Evolutionary conservation across 2,797 vertebrate genomes (phyloP).

Genomic region (Micropoecilia bifurca): DNA sequence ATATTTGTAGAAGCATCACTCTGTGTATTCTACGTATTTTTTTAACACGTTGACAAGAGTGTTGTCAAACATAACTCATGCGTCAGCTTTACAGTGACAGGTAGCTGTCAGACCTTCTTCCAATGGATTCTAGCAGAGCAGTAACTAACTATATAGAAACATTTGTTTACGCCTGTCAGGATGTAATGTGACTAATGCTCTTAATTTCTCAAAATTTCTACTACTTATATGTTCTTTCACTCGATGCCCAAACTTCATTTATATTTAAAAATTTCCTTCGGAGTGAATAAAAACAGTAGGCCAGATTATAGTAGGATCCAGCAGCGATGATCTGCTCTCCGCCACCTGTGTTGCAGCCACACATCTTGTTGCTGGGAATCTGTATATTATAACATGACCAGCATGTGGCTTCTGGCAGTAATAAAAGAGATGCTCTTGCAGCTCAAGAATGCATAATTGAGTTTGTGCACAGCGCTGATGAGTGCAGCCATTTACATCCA

Average conservation of each 20-base stretch:
- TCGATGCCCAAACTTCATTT: slow-evolving; percentile 19
- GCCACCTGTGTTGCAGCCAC: slow-evolving; percentile 38
- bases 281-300: slow-evolving; percentile 17
- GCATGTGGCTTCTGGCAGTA: slow-evolving; percentile 64
- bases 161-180: not conserved
- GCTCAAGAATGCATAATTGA: slow-evolving; percentile 75
- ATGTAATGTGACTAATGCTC: not conserved
- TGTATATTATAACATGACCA: slow-evolving; percentile 50
- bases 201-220: slow-evolving; percentile 5
- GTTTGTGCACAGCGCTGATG: slow-evolving; percentile 69
- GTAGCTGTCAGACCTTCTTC: slow-evolving; percentile 36
- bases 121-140: slow-evolving; percentile 53
- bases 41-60: not conserved
- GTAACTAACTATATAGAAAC: slow-evolving; percentile 25
- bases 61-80: slow-evolving; percentile 10
- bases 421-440: slow-evolving; percentile 70
- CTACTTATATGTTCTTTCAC: slow-evolving; percentile 41
- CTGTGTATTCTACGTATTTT: slow-evolving; percentile 1
- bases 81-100: slow-evolving; percentile 57
- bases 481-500: slow-evolving; percentile 74
- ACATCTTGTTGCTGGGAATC: slow-evolving; percentile 50
- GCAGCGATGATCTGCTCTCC: slow-evolving; percentile 28
- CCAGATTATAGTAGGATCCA: slow-evolving; percentile 25
- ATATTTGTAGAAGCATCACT: slow-evolving; percentile 16
- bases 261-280: slow-evolving; percentile 14